Percentiles rank a stretch among this genome's conserved stretches.
These are phyloP conservation scores for Rugalucina vietnamica DNA, from an alignment of 2,888 invertebrate genomes.

Conservation along the genomic window DNA sequence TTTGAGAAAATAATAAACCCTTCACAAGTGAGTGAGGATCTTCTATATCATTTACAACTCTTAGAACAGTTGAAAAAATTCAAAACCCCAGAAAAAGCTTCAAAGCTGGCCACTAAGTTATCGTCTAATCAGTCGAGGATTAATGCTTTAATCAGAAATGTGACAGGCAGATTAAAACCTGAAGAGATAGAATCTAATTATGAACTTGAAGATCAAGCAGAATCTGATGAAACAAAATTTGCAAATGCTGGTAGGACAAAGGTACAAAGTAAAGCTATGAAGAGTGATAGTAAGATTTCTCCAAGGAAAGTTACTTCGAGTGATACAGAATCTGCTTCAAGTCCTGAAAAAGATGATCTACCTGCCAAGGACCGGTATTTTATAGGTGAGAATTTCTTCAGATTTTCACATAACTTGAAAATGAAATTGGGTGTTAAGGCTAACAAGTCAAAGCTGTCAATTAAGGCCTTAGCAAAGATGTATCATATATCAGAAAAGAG, in stretches of 20 bases:
- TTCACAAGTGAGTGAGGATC: neutral
- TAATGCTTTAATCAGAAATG: neutral
- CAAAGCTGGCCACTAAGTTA: neutral
- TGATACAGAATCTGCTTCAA: too few relatives aligned
- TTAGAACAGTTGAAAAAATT: neutral
- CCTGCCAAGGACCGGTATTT: neutral
- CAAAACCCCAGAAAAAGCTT: neutral
- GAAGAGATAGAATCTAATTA: neutral
- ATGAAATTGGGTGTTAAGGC: neutral
- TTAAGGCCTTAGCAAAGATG: neutral
- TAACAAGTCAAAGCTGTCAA: neutral
- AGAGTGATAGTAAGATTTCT: neutral
- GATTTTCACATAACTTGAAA: neutral
- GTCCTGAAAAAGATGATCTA: neutral
- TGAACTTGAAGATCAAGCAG: too few relatives aligned
- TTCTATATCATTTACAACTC: neutral
- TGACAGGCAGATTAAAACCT: neutral
- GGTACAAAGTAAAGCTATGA: neutral
- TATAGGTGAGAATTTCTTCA: neutral
- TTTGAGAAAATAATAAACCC: neutral
- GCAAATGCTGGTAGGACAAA: neutral
- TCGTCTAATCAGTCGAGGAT: neutral
- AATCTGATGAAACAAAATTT: neutral
- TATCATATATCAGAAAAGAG: neutral
- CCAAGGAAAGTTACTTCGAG: neutral